These are phyloP conservation scores for Scaptomyza parva DNA, from an alignment of 2,888 invertebrate genomes.

Conservation along the genomic window DNA sequence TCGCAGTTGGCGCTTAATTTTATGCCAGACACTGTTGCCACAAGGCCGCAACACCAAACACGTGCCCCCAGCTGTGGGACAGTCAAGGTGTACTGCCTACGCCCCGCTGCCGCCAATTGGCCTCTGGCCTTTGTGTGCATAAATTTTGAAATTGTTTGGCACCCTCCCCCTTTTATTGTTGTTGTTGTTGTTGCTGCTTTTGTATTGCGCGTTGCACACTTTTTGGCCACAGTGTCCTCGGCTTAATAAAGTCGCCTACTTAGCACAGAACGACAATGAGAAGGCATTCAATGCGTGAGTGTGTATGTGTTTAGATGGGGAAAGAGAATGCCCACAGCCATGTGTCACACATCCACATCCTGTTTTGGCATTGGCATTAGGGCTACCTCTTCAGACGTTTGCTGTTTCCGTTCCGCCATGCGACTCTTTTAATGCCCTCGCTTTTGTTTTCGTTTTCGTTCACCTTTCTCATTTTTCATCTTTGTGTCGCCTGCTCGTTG, in stretches of 20 bases:
- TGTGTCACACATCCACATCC: slow-evolving; percentile 69
- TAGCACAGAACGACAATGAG: slow-evolving; percentile 72
- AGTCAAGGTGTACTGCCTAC: slow-evolving; percentile 35
- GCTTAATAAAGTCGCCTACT: slow-evolving; percentile 79
- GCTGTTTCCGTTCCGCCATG: slow-evolving; percentile 65
- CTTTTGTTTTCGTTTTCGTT: slow-evolving; percentile 40
- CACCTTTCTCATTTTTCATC: slow-evolving; percentile 13
- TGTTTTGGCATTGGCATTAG: slow-evolving; percentile 77
- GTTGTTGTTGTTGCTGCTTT: slow-evolving; percentile 27
- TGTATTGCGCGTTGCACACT: slow-evolving; percentile 52
- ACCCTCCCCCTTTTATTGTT: slow-evolving; percentile 8
- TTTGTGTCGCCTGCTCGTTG: slow-evolving; percentile 32
- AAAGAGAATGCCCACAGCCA: slow-evolving; percentile 34
- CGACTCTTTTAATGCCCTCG: slow-evolving; percentile 52
- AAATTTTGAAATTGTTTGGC: slow-evolving; percentile 56
- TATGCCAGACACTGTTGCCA: slow-evolving; percentile 63
- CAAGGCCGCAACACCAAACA: slow-evolving; percentile 61
- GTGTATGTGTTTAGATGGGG: background rate
- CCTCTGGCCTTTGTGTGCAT: slow-evolving; percentile 46
- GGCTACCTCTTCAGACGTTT: slow-evolving; percentile 47
- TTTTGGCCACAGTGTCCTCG: slow-evolving; percentile 52
- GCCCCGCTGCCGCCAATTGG: slow-evolving; percentile 16
- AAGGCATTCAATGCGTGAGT: slow-evolving; percentile 26
- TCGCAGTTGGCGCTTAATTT: slow-evolving; percentile 65
- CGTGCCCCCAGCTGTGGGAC: slow-evolving; percentile 55